Percentiles rank a stretch among this genome's conserved stretches.
These are phyloP conservation scores for Drosophila merina DNA, from an alignment of 2,888 invertebrate genomes.

Conservation along the genomic window DNA sequence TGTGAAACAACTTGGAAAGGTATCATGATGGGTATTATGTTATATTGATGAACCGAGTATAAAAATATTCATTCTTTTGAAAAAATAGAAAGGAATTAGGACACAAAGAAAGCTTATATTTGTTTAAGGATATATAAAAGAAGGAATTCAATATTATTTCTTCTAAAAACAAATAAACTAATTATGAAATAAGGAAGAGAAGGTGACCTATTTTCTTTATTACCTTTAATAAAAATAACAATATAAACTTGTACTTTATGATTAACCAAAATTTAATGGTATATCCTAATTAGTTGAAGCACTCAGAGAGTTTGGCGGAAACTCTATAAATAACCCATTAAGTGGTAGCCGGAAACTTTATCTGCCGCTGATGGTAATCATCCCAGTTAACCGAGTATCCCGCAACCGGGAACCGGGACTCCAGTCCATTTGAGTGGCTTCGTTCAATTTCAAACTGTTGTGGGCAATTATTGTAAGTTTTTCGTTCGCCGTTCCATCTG, in stretches of 20 bases:
- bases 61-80: neutral
- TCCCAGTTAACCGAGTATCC: constrained; percentile 32
- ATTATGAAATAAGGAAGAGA: neutral
- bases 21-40: constrained; percentile 19
- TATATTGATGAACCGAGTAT: constrained; percentile 16
- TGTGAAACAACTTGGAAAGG: constrained; percentile 15
- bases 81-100: neutral
- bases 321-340: constrained; percentile 70
- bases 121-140: too few relatives aligned
- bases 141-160: too few relatives aligned
- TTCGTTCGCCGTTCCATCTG: constrained; percentile 63
- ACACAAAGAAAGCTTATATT: neutral
- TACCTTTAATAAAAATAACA: neutral
- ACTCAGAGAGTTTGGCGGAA: constrained; percentile 38
- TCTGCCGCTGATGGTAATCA: constrained; percentile 51
- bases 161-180: too few relatives aligned
- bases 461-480: constrained; percentile 72
- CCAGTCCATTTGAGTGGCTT: constrained; percentile 38
- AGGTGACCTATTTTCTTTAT: too few relatives aligned
- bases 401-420: constrained; percentile 12
- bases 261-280: constrained; percentile 26
- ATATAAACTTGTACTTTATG: constrained; percentile 3
- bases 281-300: constrained; percentile 38
- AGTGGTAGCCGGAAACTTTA: constrained; percentile 55
- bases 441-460: constrained; percentile 43